Evolutionary conservation across 2,113 vertebrate species (phyloP), one percentile per base, ranked within the genome.

Genomic region (Ellobius talpinus): DNA sequence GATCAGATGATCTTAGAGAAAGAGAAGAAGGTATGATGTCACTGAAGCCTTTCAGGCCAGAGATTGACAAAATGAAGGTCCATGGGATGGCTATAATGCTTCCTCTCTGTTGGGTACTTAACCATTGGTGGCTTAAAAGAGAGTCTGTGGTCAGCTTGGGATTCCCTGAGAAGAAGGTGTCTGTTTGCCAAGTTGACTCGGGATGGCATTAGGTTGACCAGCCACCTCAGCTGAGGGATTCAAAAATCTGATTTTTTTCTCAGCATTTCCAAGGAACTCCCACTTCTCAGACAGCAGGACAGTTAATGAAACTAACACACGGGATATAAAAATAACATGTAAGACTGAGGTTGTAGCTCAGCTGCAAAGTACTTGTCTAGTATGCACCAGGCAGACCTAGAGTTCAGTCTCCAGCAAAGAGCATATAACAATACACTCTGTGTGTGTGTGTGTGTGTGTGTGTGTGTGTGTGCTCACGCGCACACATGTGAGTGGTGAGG

Each of bases 1-100:
- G 99, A 99, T 97, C 98, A 99, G 95, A 99, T 99, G 98, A 99
- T 99, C 89, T 93, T 99, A 96, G 99, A 99, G 98, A 99, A 99
- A 97, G 99, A 99, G 94, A 99, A 99, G 96, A 99, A 99, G 99
- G 99, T 99, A 98, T 42, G 87, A 17, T 72, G 88, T 93, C 94
- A 50, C 92, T 86, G 55, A 92, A 31, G 45, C 68, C 65, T 92
- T 31, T 82, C n/a, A 58, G 45, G 42, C 74, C 65, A 89, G 87
- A 90, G 26, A 70, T 73, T 63, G 63, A 50, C 2, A 11, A 5
- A 26, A 33, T 36, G 72, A 63, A 96, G n/a, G 39, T 58, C 10
- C 7, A 42, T 87, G 68, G 33, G n/a, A 23, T 47, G 70, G 42
- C 14, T 31, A 24, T 14, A 31, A 61, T 74, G 42, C 10, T 81